Evolutionary conservation across 2,797 vertebrate species (phyloP).

Genomic region (Mus minutoides): DNA sequence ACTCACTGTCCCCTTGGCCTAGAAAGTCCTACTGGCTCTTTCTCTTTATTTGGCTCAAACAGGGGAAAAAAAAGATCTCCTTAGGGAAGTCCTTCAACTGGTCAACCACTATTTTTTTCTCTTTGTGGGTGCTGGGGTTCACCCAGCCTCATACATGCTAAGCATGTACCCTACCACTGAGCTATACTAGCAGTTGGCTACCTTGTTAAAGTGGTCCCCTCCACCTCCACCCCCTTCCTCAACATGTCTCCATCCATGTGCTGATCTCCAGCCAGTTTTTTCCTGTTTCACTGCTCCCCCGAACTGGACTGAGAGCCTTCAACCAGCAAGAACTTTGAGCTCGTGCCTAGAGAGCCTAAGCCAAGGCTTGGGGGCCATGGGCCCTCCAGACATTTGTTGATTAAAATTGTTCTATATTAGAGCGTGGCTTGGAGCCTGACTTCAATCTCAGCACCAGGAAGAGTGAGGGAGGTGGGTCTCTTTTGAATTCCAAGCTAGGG

Average conservation of each 20-base stretch:
- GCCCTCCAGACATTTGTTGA: not conserved
- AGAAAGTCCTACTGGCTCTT: not conserved
- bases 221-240: not conserved
- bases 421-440: not conserved
- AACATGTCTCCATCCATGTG: not conserved
- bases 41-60: conserved; percentile 52
- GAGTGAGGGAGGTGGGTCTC: not conserved
- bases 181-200: not conserved
- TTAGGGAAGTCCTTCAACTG: not conserved
- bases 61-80: not conserved
- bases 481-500: not conserved
- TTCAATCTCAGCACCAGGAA: not conserved
- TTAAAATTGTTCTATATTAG: not conserved
- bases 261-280: too few relatives aligned
- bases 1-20: not conserved
- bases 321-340: not conserved
- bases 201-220: not conserved
- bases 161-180: not conserved
- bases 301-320: not conserved
- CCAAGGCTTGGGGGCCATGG: not conserved
- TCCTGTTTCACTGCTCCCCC: not conserved
- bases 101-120: not conserved
- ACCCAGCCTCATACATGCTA: not conserved
- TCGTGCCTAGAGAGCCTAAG: not conserved
- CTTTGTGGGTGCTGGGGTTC: not conserved